Conservation (phyloP, 2,888 invertebrate species). For the Eupithecia exiguata region DNA sequence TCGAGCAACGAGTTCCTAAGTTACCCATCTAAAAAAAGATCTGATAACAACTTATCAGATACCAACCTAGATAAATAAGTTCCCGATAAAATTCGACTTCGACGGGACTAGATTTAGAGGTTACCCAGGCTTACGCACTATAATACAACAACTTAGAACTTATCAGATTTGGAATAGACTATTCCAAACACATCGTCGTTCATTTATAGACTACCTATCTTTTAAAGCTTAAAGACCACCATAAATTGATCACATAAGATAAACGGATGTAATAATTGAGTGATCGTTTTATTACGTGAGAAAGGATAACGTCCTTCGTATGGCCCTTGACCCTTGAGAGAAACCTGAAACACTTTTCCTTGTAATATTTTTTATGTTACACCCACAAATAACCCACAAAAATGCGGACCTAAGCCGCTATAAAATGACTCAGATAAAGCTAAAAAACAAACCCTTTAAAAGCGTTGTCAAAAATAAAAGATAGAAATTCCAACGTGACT, state of each 20-base stretch:
- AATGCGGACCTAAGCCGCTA: constrained; percentile 35
- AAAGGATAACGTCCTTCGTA: constrained; percentile 9
- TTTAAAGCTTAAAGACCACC: not conserved
- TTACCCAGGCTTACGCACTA: too few species aligned
- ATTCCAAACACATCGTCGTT: not conserved
- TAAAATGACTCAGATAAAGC: constrained; percentile 39
- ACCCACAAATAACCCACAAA: constrained; percentile 21
- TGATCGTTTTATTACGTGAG: not conserved
- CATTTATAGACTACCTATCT: not conserved
- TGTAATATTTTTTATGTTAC: constrained; percentile 23
- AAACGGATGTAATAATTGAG: constrained; percentile 1
- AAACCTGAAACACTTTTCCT: constrained; percentile 26
- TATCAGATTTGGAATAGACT: too few species aligned
- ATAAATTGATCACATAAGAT: not conserved
- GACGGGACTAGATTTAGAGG: too few species aligned
- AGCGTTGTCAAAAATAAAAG: constrained; percentile 25
- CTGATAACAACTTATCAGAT: too few species aligned
- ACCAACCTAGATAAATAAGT: too few species aligned
- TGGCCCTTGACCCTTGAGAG: constrained; percentile 15
- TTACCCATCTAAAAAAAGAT: too few species aligned
- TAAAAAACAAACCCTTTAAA: constrained; percentile 27
- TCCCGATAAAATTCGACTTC: too few species aligned
- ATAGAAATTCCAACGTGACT: constrained; percentile 28
- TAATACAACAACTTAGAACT: too few species aligned
- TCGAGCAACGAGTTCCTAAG: too few species aligned